Percentiles rank a stretch among this genome's conserved stretches.
Evolutionary conservation across 2,113 vertebrate species (phyloP).

Genomic region (Bambusicola thoracicus): DNA sequence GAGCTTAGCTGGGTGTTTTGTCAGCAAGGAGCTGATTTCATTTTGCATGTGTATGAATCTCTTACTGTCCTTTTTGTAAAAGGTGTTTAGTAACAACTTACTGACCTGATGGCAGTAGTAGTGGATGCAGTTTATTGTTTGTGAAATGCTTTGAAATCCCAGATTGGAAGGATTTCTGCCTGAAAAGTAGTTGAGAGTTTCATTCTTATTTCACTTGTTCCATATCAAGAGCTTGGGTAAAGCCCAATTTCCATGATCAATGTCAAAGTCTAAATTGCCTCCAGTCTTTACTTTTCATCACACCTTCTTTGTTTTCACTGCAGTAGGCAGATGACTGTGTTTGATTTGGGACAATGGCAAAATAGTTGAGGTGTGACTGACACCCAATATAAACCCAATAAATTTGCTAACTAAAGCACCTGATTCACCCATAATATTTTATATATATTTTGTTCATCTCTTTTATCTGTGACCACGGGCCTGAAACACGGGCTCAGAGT

Average conservation of each 20-base stretch:
- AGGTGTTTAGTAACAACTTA: neutral
- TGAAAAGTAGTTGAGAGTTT: neutral
- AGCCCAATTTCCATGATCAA: neutral
- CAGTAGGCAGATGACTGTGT: neutral
- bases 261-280: neutral
- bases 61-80: neutral
- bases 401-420: neutral
- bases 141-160: slow-evolving; percentile 11
- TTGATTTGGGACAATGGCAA: neutral
- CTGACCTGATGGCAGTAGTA: neutral
- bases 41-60: neutral
- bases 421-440: neutral
- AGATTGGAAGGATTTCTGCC: neutral
- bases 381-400: neutral
- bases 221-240: neutral
- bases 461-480: neutral
- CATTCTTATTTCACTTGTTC: neutral
- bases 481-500: neutral
- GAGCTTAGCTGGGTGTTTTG: neutral
- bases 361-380: neutral
- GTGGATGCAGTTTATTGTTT: neutral
- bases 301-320: neutral
- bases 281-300: neutral
- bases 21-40: neutral
- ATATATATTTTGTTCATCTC: neutral